Base-by-base conservation (phyloP, 2,113 vertebrate species). In the Aplodontia rufa region DNA sequence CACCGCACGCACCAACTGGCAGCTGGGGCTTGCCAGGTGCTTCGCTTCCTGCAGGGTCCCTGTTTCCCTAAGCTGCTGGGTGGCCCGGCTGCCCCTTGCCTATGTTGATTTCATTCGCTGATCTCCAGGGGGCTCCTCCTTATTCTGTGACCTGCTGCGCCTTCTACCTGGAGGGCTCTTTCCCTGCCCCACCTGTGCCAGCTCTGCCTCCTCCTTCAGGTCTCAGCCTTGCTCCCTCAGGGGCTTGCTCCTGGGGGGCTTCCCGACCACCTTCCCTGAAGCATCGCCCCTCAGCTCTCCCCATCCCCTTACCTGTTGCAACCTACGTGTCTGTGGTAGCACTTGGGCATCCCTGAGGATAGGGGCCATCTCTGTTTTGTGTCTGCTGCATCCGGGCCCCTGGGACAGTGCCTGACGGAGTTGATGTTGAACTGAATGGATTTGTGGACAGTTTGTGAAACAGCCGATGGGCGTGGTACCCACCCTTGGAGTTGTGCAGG, bases 1-100 rank as follows among this genome's bases (percentile, higher is more conserved):
- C 17, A 2, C 4, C 0, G 42, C 32, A 1, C 1, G 10, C n/a
- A 8, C 0, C 1, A 8, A 24, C 82, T 11, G 49, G 12, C 1
- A 17, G 85, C 30, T 1, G 3, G 11, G 16, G 40, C 53, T 42
- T 42, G 6, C n/a, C 6, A 6, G 64, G 45, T 0, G 4, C 20
- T 10, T 20, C 0, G 0, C 0, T 6, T 24, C 13, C 14, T 3
- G 9, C 3, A 2, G 9, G 58, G 24, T 19, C 19, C 58, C 24
- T 4, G 58, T 28, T 8, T 60, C 9, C 58, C 58, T 60, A 10
- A 60, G 9, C 24, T 60, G 24, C 58, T 3, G 3, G 58, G 24
- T 60, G 58, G 58, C 22, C 19, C 13, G 53, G 53, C 53, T 20
- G 2, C 53, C 58, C 58, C 58, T 28, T 20, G 58, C 58, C 11